Evolutionary conservation across 2,113 vertebrate species (phyloP), one percentile per base, ranked within the genome.

Genomic region (Pao palembangensis): DNA sequence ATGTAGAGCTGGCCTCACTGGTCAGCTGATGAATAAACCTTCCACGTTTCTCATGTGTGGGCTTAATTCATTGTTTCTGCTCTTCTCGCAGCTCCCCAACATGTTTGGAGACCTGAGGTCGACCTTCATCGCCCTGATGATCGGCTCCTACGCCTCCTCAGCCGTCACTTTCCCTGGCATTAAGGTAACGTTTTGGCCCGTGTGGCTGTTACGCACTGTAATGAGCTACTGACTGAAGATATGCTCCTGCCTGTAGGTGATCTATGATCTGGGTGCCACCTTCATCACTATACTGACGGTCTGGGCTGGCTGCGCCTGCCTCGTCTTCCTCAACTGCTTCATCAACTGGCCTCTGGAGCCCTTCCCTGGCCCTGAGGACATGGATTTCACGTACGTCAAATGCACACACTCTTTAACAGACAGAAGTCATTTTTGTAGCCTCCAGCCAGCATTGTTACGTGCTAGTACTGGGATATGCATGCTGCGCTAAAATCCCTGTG

Each of bases 81-180:
- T 54, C 23, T 75, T 34, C 67, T 50, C 34, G 5, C 72, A 98
- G 96, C 92, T 99, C 70, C 96, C 96, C 68, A 98, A 93, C 85
- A 98, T 99, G 96, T 99, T 99, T 51, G 96, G 96, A 54, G 94
- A 99, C 88, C 92, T 98, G 75, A 93, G 96, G 44, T 98, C 96
- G 23, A 99, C 96, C 0, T 98, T 99, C 85, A 99, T 99, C 25
- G 93, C 95, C 55, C 87, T 99, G 87, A 99, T 99, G 96, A 99
- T 99, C 15, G 96, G 96, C n/a, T 98, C 96, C 13, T 98, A 99
- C 3, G 96, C 96, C 47, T 99, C 96, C 52, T 99, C 96, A 0
- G 96, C 96, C 1, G 96, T 99, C 83, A 99, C 96, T 41, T 99
- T 99, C 78, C 96, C 96, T 0, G 96, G 94, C 72, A 92, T 99